These are phyloP conservation scores for Pterophyllum scalare DNA, from an alignment of 2,113 vertebrate species.

Conservation along the genomic window DNA sequence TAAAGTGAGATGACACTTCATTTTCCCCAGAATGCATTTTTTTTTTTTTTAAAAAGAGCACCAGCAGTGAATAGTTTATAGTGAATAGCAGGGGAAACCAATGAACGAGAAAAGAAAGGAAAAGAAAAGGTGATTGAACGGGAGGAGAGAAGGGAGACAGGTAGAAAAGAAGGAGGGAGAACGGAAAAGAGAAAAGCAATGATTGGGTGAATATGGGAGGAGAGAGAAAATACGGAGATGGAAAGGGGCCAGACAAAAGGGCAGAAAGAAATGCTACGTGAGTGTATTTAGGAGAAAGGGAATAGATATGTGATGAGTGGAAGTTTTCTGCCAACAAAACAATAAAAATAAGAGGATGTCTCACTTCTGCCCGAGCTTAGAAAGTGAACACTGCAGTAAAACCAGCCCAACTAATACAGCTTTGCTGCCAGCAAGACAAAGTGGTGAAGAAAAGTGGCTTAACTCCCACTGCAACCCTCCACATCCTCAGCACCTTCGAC, in stretches of 20 bases:
- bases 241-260: slow-evolving; percentile 3
- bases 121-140: not conserved
- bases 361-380: slow-evolving; percentile 53
- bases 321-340: slow-evolving; percentile 58
- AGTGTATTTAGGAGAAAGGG: slow-evolving; percentile 3
- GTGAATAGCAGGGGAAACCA: not conserved
- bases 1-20: slow-evolving; percentile 36
- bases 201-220: not conserved
- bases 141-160: not conserved
- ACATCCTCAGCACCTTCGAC: slow-evolving; percentile 45
- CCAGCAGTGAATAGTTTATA: slow-evolving; percentile 24
- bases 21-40: slow-evolving; percentile 46
- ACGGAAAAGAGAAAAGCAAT: not conserved
- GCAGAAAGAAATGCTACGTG: not conserved
- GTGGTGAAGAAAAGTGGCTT: slow-evolving; percentile 48
- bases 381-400: slow-evolving; percentile 71
- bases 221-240: not conserved
- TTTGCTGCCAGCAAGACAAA: slow-evolving; percentile 70
- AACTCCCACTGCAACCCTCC: slow-evolving; percentile 52
- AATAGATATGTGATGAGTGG: slow-evolving; percentile 52
- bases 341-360: slow-evolving; percentile 60
- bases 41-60: slow-evolving; percentile 13
- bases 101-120: not conserved
- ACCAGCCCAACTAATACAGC: slow-evolving; percentile 51
- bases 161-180: not conserved